phyloP scores from a whole-genome alignment of 2,113 vertebrate genomes.

The Epinephelus fuscoguttatus region DNA sequence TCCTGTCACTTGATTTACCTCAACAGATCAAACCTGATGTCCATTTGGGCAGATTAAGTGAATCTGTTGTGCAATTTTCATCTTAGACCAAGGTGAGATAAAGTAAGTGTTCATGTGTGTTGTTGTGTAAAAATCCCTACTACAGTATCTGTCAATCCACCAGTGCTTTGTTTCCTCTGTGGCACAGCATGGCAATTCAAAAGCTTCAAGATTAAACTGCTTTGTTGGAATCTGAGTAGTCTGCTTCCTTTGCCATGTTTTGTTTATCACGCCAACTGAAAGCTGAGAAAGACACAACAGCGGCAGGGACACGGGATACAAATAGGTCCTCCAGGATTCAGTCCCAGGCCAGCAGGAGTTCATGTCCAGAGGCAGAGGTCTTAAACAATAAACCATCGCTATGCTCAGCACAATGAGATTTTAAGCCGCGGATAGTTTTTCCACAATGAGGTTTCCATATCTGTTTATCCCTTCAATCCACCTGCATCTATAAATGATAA shows the following conservation, averaged over 20 bases:
- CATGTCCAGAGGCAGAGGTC: slow-evolving; percentile 56
- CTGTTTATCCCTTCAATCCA: slow-evolving; percentile 77
- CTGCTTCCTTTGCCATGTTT: neutral
- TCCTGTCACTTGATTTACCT: neutral
- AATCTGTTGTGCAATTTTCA: neutral
- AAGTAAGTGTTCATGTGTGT: neutral
- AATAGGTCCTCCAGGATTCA: slow-evolving; percentile 27
- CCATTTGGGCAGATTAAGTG: neutral
- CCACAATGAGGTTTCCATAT: slow-evolving; percentile 69
- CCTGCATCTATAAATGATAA: slow-evolving; percentile 70
- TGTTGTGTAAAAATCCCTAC: neutral
- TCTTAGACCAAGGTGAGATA: neutral
- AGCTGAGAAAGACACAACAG: slow-evolving; percentile 25
- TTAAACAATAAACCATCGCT: slow-evolving; percentile 57
- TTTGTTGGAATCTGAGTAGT: neutral
- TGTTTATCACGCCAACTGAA: slow-evolving; percentile 31
- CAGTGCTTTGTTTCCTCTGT: neutral
- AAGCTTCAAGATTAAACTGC: neutral
- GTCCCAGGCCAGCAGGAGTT: slow-evolving; percentile 44
- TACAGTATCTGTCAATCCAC: neutral
- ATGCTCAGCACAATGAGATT: slow-evolving; percentile 45
- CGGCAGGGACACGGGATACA: slow-evolving; percentile 18
- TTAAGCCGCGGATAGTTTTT: slow-evolving; percentile 64
- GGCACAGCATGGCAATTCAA: neutral
- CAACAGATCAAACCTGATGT: neutral